Percentiles rank a stretch among this genome's conserved stretches.
Evolutionary conservation across 2,113 vertebrate species (phyloP).

Genomic region (Pachypanchax playfairii): DNA sequence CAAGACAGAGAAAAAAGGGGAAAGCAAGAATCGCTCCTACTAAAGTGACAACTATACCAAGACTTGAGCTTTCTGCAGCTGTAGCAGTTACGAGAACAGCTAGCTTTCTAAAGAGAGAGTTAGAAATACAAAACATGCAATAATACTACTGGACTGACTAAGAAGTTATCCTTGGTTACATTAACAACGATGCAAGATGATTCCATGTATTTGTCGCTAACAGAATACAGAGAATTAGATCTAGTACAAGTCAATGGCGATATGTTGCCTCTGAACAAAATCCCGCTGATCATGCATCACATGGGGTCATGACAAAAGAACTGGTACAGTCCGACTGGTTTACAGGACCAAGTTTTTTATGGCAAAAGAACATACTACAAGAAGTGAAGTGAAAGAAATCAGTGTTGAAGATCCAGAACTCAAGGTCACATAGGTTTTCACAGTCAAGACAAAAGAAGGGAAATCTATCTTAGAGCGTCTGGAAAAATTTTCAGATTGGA

Average conservation of each 20-base stretch:
- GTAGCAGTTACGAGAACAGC: neutral
- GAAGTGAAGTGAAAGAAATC: neutral
- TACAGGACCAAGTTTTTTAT: too few relatives aligned
- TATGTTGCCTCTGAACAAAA: too few relatives aligned
- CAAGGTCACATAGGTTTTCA: neutral
- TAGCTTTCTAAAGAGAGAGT: neutral
- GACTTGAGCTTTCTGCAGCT: neutral
- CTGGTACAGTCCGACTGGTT: neutral
- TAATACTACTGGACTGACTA: neutral
- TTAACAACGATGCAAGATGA: neutral
- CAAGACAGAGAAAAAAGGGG: neutral
- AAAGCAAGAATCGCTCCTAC: neutral
- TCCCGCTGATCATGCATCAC: too few relatives aligned
- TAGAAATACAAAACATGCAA: neutral
- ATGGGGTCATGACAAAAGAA: neutral
- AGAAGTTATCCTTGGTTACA: neutral
- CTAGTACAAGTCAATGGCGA: too few relatives aligned
- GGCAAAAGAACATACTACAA: neutral
- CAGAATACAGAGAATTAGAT: too few relatives aligned
- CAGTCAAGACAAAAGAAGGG: neutral
- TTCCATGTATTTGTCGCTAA: too few relatives aligned
- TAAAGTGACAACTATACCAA: neutral
- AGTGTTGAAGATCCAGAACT: neutral
- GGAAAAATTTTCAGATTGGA: constrained; percentile 1
- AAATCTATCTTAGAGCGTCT: neutral